These are phyloP conservation scores for Flexamia atlantica DNA, from an alignment of 2,888 invertebrate genomes.

Conservation along the genomic window DNA sequence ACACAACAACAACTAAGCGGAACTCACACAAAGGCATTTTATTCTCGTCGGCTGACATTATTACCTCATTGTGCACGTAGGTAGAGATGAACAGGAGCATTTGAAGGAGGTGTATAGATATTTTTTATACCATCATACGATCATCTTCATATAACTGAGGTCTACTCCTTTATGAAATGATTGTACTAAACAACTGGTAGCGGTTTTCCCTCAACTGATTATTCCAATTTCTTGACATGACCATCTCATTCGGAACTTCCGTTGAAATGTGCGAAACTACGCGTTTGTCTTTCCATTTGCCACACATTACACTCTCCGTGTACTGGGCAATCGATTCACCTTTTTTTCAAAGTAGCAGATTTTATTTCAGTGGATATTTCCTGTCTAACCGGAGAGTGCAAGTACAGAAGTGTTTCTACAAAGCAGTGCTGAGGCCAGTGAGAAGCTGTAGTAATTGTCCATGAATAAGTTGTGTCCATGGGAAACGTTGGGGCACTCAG, in stretches of 20 bases:
- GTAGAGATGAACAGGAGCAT: too few relatives aligned
- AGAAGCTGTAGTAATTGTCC: conserved; percentile 21
- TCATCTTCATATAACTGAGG: conserved; percentile 2
- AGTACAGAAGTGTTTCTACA: background rate
- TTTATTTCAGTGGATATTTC: conserved; percentile 35
- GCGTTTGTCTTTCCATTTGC: background rate
- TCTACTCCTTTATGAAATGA: too few relatives aligned
- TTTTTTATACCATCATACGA: too few relatives aligned
- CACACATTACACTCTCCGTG: background rate
- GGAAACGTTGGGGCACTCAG: too few relatives aligned
- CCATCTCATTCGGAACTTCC: background rate
- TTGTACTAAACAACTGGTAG: background rate
- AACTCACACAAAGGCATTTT: too few relatives aligned
- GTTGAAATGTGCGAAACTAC: background rate
- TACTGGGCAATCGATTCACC: conserved; percentile 2
- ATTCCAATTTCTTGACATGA: conserved; percentile 13
- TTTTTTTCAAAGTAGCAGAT: conserved; percentile 21
- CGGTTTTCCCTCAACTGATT: background rate
- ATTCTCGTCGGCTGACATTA: too few relatives aligned
- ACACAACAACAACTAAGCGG: too few relatives aligned
- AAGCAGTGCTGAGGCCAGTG: conserved; percentile 28
- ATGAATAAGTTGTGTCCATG: too few relatives aligned
- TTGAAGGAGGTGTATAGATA: too few relatives aligned
- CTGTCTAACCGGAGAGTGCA: conserved; percentile 8
- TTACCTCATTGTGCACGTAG: too few relatives aligned